Conservation (phyloP, 1,140 invertebrate species). For the Caenorhabditis inopinata region DNA sequence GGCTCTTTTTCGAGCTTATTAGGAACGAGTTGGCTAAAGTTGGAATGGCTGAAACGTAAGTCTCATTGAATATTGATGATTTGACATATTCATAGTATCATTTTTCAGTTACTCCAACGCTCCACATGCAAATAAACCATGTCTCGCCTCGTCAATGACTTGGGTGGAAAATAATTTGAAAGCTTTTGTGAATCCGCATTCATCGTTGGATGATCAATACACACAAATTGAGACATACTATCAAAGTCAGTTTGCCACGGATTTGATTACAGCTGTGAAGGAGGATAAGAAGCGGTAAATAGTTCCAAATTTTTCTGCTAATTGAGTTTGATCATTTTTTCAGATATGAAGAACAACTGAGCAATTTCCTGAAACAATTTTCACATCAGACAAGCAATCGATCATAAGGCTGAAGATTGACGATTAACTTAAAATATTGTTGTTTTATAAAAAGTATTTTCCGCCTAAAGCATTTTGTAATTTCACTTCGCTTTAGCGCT, state of each 20-base stretch:
- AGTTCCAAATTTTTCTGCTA: too few relatives aligned
- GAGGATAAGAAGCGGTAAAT: neutral
- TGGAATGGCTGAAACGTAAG: conserved; percentile 56
- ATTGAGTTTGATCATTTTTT: too few relatives aligned
- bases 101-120: neutral
- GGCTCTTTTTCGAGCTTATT: conserved; percentile 58
- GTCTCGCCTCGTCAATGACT: neutral
- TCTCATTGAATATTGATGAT: too few relatives aligned
- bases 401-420: too few relatives aligned
- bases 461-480: neutral
- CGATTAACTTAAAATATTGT: too few relatives aligned
- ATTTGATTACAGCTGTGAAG: neutral
- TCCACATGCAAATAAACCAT: neutral
- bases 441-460: too few relatives aligned
- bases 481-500: neutral
- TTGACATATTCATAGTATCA: too few relatives aligned
- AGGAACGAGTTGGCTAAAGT: conserved; percentile 56
- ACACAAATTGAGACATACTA: neutral
- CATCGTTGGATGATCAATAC: neutral
- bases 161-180: conserved; percentile 1
- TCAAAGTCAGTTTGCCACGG: neutral
- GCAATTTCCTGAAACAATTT: too few relatives aligned
- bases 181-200: neutral
- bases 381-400: too few relatives aligned
- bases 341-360: too few relatives aligned